Base-by-base conservation (phyloP, 1,140 invertebrate genomes). In the Spodoptera litura region DNA sequence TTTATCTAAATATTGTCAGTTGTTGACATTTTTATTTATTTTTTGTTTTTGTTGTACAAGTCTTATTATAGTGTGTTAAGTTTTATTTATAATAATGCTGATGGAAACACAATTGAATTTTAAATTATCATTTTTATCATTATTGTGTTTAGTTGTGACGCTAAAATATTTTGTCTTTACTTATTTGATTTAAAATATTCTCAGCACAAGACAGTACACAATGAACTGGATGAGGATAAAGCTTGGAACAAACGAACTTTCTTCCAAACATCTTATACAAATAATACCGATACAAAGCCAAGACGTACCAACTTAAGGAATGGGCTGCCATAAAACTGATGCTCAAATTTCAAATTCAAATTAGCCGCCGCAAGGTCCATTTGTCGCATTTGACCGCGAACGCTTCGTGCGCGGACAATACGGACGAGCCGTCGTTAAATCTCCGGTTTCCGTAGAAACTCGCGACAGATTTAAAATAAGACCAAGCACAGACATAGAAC, bases 281-380 rank as follows among this genome's bases (percentile, higher is more conserved):
- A 75, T 75, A 66, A 77, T 27, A 77, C 51, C 74, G n/a, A 66
- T 68, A n/a, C 53, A 51, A 58, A 49, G 27, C 51, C 51, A 51
- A 52, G 62, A 66, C 61, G 62, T 77, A 44, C 35, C 51, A 66
- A 58, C 62, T 62, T 77, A 68, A 66, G 62, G 75, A 81, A 89
- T 80, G 85, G 81, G 72, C 78, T 78, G 83, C 84, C 86, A 83
- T 89, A 89, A 90, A 88, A 88, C 58, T 85, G 72, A 81, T 80
- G 79, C 85, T 89, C 88, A 81, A 89, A 91, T 93, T 91, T 89
- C 86, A 91, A 91, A 92, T 93, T 93, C 90, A 92, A 92, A 93
- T 93, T 83, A 91, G 88, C 86, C 87, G 83, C 88, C 83, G 87
- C 83, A 80, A 85, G 78, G 83, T 85, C 81, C 84, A 87, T 87